Percentiles rank a stretch among this genome's conserved stretches.
These are phyloP conservation scores for Polypedilum pembai DNA, from an alignment of 1,140 invertebrate species.

Conservation along the genomic window DNA sequence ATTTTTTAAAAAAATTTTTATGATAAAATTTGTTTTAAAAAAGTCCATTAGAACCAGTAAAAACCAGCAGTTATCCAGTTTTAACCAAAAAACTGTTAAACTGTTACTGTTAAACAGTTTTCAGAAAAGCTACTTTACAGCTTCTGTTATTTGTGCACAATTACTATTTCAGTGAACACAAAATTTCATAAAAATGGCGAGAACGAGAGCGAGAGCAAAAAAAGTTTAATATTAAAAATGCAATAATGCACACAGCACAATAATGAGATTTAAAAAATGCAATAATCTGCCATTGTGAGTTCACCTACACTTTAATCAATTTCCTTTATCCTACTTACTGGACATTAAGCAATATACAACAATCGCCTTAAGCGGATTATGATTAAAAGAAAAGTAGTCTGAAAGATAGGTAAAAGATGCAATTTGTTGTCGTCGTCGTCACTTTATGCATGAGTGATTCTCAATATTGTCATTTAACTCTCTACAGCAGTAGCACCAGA, in stretches of 20 bases:
- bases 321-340: slow-evolving; percentile 1
- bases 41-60: too few species aligned
- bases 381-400: slow-evolving; percentile 9
- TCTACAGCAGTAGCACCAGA: neutral
- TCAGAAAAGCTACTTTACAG: too few species aligned
- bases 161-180: neutral
- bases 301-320: neutral
- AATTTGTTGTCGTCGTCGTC: neutral
- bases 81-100: too few species aligned
- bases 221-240: slow-evolving; percentile 14
- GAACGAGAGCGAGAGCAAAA: neutral
- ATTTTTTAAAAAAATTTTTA: too few species aligned
- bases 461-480: neutral
- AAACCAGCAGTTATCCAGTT: too few species aligned
- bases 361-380: neutral
- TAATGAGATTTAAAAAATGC: neutral
- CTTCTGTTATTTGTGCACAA: neutral
- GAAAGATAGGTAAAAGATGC: neutral
- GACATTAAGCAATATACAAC: slow-evolving; percentile 2
- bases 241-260: neutral
- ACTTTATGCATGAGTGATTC: neutral
- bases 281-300: neutral
- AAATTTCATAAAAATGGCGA: neutral
- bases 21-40: too few species aligned
- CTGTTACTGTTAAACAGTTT: too few species aligned